phyloP scores from a whole-genome alignment of 1,140 invertebrate genomes.

The Drosophila punjabiensis region DNA sequence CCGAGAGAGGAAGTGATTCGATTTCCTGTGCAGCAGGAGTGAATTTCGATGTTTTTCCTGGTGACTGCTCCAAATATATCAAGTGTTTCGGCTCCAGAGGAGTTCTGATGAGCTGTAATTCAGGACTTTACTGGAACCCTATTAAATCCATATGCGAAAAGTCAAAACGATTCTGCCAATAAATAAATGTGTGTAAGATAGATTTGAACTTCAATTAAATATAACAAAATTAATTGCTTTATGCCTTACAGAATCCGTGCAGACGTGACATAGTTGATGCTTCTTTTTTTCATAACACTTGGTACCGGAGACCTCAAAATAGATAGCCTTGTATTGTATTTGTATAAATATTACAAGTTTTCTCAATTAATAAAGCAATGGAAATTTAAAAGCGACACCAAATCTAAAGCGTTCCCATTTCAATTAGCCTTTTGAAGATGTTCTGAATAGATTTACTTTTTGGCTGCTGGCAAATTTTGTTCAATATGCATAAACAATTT shows the following conservation, averaged over 20 bases:
- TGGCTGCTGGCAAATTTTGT: slow-evolving; percentile 71
- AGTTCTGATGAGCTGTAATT: slow-evolving; percentile 24
- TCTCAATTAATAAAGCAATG: slow-evolving; percentile 9
- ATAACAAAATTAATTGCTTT: neutral
- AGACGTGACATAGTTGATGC: neutral
- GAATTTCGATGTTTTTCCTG: slow-evolving; percentile 12
- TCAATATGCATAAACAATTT: slow-evolving; percentile 52
- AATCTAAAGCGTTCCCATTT: slow-evolving; percentile 2
- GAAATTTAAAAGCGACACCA: slow-evolving; percentile 3
- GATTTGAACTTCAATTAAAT: neutral
- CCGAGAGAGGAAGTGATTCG: neutral
- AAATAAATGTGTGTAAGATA: neutral
- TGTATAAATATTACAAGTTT: neutral
- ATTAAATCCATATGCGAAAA: slow-evolving; percentile 18
- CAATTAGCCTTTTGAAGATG: slow-evolving; percentile 38
- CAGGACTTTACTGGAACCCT: slow-evolving; percentile 37
- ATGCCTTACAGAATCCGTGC: slow-evolving; percentile 3
- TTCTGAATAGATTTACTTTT: slow-evolving; percentile 70
- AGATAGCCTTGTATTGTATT: neutral
- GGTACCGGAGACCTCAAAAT: neutral
- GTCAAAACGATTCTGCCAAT: slow-evolving; percentile 25
- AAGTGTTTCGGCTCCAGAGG: slow-evolving; percentile 17
- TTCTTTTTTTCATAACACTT: neutral
- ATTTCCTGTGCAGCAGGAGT: slow-evolving; percentile 10
- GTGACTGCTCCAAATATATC: slow-evolving; percentile 33